Evolutionary conservation across 2,797 vertebrate genomes (phyloP).

Genomic region (Gobio occitaniae): DNA sequence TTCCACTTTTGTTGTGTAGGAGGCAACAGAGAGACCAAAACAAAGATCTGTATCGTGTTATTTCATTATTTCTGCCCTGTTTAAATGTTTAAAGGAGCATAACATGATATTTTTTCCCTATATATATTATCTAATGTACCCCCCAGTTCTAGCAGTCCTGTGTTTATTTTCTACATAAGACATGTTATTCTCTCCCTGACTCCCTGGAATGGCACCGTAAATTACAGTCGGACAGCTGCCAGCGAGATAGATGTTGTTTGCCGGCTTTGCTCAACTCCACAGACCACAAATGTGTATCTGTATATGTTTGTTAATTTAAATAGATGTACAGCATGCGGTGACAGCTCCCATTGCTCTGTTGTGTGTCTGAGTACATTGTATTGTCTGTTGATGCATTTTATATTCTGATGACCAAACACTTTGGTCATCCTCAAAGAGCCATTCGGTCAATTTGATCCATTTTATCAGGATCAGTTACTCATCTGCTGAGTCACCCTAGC

Average conservation of each 20-base stretch:
- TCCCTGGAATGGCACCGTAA: background rate
- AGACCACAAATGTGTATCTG: constrained; percentile 2
- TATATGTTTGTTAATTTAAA: constrained; percentile 1
- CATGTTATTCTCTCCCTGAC: background rate
- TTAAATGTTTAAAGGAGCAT: background rate
- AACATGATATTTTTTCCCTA: background rate
- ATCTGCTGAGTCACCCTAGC: constrained; percentile 40
- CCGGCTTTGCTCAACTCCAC: background rate
- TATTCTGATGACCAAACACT: constrained; percentile 41
- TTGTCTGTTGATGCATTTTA: constrained; percentile 18
- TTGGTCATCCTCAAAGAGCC: constrained; percentile 9
- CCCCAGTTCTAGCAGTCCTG: background rate
- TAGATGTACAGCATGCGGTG: background rate
- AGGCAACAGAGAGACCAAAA: background rate
- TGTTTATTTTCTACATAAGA: background rate
- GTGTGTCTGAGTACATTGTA: background rate
- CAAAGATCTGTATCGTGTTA: background rate
- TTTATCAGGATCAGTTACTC: constrained; percentile 44
- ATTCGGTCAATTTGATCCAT: constrained; percentile 33
- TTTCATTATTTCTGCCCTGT: background rate
- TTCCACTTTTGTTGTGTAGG: background rate
- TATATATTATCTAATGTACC: background rate
- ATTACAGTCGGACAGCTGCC: constrained; percentile 1
- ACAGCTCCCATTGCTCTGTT: background rate
- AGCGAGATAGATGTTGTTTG: constrained; percentile 16